Evolutionary conservation across 2,797 vertebrate genomes (phyloP), one percentile per base, ranked within the genome.

Genomic region (Zalophus californianus): DNA sequence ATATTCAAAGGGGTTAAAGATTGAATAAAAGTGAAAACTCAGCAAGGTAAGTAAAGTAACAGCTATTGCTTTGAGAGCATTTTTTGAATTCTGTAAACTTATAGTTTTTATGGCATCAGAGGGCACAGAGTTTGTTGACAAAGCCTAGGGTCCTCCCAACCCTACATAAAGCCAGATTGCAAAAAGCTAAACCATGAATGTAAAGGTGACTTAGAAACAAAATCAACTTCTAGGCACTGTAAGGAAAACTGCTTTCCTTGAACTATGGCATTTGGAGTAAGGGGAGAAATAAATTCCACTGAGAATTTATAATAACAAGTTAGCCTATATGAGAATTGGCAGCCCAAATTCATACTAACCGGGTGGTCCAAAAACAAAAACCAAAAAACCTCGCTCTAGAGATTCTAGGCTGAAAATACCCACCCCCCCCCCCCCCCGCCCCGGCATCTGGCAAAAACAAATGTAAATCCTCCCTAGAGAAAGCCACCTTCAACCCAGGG

Each of bases 221-320:
- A 92, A 52, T 2, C 21, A 86, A 41, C n/a, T 21, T 97, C 21
- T n/a, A 50, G 16, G 18, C 27, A 83, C 41, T 35, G 0, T 25
- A 62, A 91, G 60, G 41, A 93, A 96, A 97, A 88, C 35, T 58
- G 38, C 62, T 93, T 84, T 94, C 56, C 70, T 72, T 95, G 25
- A 86, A 75, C 20, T 68, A 38, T 32, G 52, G 70, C 72, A n/a
- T 9, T 92, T 23, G n/a, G 60, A 97, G 2, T n/a, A 92, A 92
- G 29, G 11, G 6, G 58, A 62, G 18, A 73, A 64, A 96, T 77
- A 85, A 91, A 93, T 18, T 66, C 32, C 21, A 82, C 16, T 80
- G 60, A 97, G 32, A 86, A 93, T 62, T 79, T 91, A 60, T 78
- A 79, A 68, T 54, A 90, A 92, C 11, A 60, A 77, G 41, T 9